phyloP scores from a whole-genome alignment of 2,888 invertebrate genomes.

The Arge pagana region DNA sequence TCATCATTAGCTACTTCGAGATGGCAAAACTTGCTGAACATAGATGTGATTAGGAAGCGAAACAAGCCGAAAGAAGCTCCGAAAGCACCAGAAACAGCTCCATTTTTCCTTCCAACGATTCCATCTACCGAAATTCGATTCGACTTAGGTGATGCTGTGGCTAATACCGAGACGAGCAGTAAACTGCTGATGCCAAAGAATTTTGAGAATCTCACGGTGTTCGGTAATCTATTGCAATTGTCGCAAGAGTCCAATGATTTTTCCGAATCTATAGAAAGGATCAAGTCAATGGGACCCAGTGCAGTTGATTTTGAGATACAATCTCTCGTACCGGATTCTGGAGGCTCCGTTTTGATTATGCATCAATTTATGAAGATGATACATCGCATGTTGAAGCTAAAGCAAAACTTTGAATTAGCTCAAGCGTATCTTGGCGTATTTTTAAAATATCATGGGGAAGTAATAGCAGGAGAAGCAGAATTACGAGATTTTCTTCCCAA shows the following conservation, averaged over 20 bases:
- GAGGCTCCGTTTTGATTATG: conserved; percentile 74
- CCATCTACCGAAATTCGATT: conserved; percentile 83
- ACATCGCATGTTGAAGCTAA: conserved; percentile 71
- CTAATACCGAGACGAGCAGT: conserved; percentile 54
- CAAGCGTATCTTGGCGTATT: conserved; percentile 90
- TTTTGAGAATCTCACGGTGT: conserved; percentile 70
- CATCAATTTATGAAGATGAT: conserved; percentile 78
- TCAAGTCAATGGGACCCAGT: conserved; percentile 79
- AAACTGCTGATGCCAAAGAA: conserved; percentile 65
- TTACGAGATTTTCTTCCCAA: conserved; percentile 63
- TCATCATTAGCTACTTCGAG: conserved; percentile 84
- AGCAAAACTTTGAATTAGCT: conserved; percentile 84
- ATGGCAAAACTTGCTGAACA: conserved; percentile 88
- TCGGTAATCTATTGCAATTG: conserved; percentile 68
- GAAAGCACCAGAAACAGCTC: conserved; percentile 84
- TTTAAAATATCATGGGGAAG: conserved; percentile 76
- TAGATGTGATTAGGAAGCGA: conserved; percentile 83
- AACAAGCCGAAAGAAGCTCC: conserved; percentile 89
- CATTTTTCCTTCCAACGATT: conserved; percentile 94
- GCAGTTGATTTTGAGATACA: conserved; percentile 87
- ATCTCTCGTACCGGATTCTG: conserved; percentile 74
- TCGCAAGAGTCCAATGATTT: conserved; percentile 63
- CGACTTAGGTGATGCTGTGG: conserved; percentile 65
- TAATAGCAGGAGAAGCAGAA: conserved; percentile 63
- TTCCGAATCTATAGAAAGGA: conserved; percentile 63